phyloP scores from a whole-genome alignment of 1,140 invertebrate genomes.

The Aphidius gifuensis region DNA sequence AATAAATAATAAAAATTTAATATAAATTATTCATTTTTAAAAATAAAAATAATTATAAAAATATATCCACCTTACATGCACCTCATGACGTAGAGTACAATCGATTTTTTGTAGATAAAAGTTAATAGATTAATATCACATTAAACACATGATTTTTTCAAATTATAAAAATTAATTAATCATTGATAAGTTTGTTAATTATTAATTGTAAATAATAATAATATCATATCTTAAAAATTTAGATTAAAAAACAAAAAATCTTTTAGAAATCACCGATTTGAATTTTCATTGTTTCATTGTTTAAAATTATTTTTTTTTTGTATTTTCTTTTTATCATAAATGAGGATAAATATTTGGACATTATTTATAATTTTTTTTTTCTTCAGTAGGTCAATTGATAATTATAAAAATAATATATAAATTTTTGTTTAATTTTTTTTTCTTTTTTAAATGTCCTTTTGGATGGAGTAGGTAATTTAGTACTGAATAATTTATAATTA shows the following conservation, averaged over 20 bases:
- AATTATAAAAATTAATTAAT: not conserved
- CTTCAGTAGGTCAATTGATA: constrained; percentile 3
- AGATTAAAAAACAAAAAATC: not conserved
- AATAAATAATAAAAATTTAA: constrained; percentile 7
- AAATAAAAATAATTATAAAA: constrained; percentile 13
- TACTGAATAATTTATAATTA: not conserved
- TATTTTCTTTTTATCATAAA: too few relatives aligned
- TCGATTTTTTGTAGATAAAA: constrained; percentile 29
- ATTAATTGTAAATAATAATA: not conserved
- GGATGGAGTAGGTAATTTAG: too few relatives aligned
- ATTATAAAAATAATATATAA: not conserved
- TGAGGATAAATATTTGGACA: constrained; percentile 7
- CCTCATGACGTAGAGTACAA: constrained; percentile 50
- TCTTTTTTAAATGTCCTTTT: too few relatives aligned
- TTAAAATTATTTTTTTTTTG: too few relatives aligned
- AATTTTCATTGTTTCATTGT: too few relatives aligned
- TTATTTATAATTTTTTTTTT: constrained; percentile 10
- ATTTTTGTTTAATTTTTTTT: not conserved
- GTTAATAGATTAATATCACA: not conserved
- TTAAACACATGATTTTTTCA: too few relatives aligned
- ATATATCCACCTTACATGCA: constrained; percentile 35
- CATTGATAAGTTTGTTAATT: not conserved
- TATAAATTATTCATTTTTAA: constrained; percentile 5
- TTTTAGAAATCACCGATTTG: too few relatives aligned
- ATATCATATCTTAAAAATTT: constrained; percentile 10